A percentile compares a stretch with the other conserved stretches of the same genome.
Evolutionary conservation across 2,888 invertebrate species (phyloP).

Genomic region (Agrotis ipsilon): DNA sequence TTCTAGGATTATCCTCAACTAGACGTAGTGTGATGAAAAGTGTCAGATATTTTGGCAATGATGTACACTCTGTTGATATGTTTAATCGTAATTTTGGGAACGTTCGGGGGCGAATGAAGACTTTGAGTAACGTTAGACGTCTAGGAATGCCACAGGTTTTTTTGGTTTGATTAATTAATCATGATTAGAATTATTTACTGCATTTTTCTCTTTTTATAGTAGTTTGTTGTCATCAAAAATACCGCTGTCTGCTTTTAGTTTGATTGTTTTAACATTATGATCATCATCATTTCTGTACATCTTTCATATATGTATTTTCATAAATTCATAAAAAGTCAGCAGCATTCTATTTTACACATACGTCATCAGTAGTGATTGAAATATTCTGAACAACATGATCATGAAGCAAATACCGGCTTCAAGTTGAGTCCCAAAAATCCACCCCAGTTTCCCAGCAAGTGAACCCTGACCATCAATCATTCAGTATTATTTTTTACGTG

Average conservation of each 20-base stretch:
- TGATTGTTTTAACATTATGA: too few relatives aligned
- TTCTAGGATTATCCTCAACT: slow-evolving; percentile 25
- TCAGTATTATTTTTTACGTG: too few relatives aligned
- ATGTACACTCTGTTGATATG: not conserved
- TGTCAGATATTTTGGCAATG: slow-evolving; percentile 1
- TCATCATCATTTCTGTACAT: not conserved
- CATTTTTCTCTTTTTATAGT: not conserved
- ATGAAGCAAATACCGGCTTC: too few relatives aligned
- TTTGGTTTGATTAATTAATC: not conserved
- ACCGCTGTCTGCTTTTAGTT: not conserved
- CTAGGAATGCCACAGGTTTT: slow-evolving; percentile 15
- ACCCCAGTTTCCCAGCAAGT: too few relatives aligned
- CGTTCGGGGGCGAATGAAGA: not conserved
- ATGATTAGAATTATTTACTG: not conserved
- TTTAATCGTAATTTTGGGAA: not conserved
- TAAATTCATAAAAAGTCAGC: too few relatives aligned
- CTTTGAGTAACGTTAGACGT: not conserved
- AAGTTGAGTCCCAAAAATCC: too few relatives aligned
- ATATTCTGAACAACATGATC: too few relatives aligned
- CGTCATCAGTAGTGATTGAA: too few relatives aligned
- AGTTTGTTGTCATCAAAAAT: not conserved
- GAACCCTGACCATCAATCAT: too few relatives aligned
- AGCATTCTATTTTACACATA: too few relatives aligned
- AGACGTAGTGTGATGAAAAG: slow-evolving; percentile 3
- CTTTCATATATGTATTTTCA: not conserved